Percentiles rank a stretch among this genome's conserved stretches.
Conservation (phyloP, 1,140 invertebrate species). For the Drosophila albomicans region DNA sequence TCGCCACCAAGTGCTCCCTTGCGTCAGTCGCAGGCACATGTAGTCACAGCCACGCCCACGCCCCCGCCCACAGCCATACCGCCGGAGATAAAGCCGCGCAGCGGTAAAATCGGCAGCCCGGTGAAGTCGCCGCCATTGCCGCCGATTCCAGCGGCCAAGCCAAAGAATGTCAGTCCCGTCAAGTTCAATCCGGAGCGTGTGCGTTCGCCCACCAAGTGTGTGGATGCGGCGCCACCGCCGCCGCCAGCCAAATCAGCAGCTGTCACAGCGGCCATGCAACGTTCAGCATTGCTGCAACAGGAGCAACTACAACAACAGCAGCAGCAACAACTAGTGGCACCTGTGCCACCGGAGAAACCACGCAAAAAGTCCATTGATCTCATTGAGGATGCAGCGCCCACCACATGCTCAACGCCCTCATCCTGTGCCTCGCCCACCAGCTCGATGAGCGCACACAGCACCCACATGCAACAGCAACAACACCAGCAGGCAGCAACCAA, state of each 20-base stretch:
- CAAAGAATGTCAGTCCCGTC: conserved; percentile 76
- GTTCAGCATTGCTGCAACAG: conserved; percentile 61
- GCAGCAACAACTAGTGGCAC: conserved; percentile 57
- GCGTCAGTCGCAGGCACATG: conserved; percentile 49
- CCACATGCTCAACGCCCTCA: conserved; percentile 57
- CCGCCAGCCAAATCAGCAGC: conserved; percentile 81
- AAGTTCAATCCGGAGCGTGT: conserved; percentile 70
- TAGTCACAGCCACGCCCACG: conserved; percentile 11
- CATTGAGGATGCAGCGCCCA: conserved; percentile 65
- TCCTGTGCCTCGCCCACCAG: conserved; percentile 67
- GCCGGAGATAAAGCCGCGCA: conserved; percentile 81
- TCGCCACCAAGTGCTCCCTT: conserved; percentile 59
- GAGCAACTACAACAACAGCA: conserved; percentile 62
- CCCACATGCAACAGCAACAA: conserved; percentile 38
- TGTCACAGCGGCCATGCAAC: conserved; percentile 72
- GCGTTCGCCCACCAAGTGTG: conserved; percentile 74
- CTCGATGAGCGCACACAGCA: conserved; percentile 53
- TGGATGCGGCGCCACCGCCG: conserved; percentile 68
- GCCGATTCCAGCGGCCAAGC: conserved; percentile 81
- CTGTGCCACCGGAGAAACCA: conserved; percentile 77
- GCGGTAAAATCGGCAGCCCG: conserved; percentile 79
- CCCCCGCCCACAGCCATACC: conserved; percentile 45
- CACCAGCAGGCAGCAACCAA: conserved; percentile 48
- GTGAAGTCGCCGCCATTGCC: conserved; percentile 81
- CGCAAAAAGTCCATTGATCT: conserved; percentile 83